phyloP scores from a whole-genome alignment of 2,113 vertebrate species.

The Xenopus tropicalis region DNA sequence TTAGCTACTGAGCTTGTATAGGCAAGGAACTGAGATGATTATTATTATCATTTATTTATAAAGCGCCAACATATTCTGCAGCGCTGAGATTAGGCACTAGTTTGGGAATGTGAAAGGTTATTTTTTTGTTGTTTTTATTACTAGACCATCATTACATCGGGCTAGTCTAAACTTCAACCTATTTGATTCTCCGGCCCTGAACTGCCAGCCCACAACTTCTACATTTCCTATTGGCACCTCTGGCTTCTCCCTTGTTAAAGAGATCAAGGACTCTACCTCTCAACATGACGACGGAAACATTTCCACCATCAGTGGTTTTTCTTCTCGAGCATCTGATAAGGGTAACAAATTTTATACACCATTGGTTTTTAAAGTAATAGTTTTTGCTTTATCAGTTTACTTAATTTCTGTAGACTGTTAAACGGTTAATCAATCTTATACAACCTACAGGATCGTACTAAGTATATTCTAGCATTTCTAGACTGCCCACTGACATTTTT shows the following conservation, averaged over 20 bases:
- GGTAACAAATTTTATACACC: slow-evolving; percentile 59
- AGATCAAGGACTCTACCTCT: slow-evolving; percentile 97
- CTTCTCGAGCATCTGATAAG: slow-evolving; percentile 96
- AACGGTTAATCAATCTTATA: not conserved
- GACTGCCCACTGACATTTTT: too few species aligned
- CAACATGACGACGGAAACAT: slow-evolving; percentile 98
- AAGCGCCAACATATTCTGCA: too few species aligned
- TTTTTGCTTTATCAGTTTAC: not conserved
- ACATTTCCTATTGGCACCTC: slow-evolving; percentile 77
- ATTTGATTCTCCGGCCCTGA: slow-evolving; percentile 72
- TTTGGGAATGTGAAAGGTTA: too few species aligned
- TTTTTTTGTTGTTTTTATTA: slow-evolving; percentile 54
- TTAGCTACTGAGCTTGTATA: too few species aligned
- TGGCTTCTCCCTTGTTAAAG: slow-evolving; percentile 84
- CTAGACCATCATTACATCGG: slow-evolving; percentile 88
- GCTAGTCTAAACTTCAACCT: slow-evolving; percentile 81
- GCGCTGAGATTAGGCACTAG: too few species aligned
- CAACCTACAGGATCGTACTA: too few species aligned
- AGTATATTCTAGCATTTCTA: too few species aligned
- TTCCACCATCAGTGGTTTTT: slow-evolving; percentile 98
- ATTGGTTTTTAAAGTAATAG: not conserved
- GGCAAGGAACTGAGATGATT: too few species aligned
- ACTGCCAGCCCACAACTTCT: slow-evolving; percentile 88
- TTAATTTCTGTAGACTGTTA: too few species aligned
- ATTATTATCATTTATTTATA: too few species aligned